phyloP scores from a whole-genome alignment of 2,113 vertebrate genomes.

The Phyllostomus discolor region DNA sequence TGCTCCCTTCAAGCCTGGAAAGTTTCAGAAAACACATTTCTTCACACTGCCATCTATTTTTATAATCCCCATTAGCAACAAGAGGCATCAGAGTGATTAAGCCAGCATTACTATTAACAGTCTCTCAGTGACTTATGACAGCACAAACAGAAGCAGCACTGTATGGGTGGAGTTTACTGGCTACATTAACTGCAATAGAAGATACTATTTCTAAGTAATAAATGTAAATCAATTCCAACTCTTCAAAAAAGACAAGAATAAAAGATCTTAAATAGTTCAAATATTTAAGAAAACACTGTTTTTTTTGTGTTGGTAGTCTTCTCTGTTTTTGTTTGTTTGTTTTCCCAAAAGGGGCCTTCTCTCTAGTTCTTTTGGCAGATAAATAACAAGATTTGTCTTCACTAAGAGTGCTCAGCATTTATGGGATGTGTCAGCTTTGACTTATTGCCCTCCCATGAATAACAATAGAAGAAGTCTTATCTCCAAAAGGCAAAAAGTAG shows the following conservation, averaged over 20 bases:
- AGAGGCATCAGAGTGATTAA: slow-evolving; percentile 1
- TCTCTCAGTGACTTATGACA: slow-evolving; percentile 4
- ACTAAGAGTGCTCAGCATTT: not conserved
- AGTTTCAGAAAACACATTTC: slow-evolving; percentile 33
- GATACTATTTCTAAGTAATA: slow-evolving; percentile 19
- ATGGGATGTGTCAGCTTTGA: not conserved
- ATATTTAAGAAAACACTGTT: not conserved
- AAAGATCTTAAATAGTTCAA: not conserved
- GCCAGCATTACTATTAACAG: slow-evolving; percentile 23
- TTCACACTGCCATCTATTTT: slow-evolving; percentile 36
- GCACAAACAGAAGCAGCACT: not conserved
- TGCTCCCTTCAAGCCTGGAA: not conserved
- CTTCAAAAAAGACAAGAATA: not conserved
- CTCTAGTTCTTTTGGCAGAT: not conserved
- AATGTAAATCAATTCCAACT: slow-evolving; percentile 16
- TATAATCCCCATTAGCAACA: slow-evolving; percentile 18
- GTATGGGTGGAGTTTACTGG: not conserved
- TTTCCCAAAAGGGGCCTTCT: not conserved
- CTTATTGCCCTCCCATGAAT: not conserved
- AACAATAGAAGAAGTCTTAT: not conserved
- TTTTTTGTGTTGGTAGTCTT: not conserved
- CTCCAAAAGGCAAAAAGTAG: slow-evolving; percentile 1
- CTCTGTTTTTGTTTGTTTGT: not conserved
- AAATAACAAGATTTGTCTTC: not conserved
- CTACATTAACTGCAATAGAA: slow-evolving; percentile 15